Percentiles rank a stretch among this genome's conserved stretches.
Conservation (phyloP, 2,113 vertebrate species). For the Pachycephala philippinensis region DNA sequence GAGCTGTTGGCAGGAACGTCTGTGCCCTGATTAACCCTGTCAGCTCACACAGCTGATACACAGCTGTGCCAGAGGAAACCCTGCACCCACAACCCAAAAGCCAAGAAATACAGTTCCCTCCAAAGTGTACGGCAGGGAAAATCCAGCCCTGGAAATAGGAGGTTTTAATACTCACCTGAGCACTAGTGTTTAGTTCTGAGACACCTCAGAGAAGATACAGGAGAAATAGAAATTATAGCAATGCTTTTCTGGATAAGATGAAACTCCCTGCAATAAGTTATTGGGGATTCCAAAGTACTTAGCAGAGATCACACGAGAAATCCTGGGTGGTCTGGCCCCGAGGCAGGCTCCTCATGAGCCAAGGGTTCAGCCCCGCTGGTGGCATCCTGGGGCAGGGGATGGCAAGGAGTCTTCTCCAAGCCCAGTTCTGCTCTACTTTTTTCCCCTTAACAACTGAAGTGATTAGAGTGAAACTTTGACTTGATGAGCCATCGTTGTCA, state of each 20-base stretch:
- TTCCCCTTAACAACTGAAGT: constrained; percentile 68
- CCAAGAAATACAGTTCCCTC: background rate
- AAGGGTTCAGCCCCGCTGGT: background rate
- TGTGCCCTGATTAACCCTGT: background rate
- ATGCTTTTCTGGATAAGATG: background rate
- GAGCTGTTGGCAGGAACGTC: background rate
- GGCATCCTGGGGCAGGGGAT: background rate
- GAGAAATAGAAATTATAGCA: background rate
- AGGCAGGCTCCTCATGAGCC: background rate
- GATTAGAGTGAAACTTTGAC: constrained; percentile 72
- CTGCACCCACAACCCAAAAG: background rate
- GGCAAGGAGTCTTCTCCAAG: background rate
- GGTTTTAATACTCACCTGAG: background rate
- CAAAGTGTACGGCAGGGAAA: background rate
- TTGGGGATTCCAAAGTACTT: background rate
- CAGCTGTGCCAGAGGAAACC: background rate
- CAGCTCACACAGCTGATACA: background rate
- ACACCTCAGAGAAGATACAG: background rate
- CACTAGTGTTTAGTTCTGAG: background rate
- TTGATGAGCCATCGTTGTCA: constrained; percentile 74
- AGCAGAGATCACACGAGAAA: background rate
- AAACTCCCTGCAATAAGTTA: background rate
- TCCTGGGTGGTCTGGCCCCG: background rate
- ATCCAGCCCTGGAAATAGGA: background rate
- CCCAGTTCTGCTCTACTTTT: constrained; percentile 18